Base-by-base conservation (phyloP, 2,113 vertebrate genomes). In the Emydura subglobosa region DNA sequence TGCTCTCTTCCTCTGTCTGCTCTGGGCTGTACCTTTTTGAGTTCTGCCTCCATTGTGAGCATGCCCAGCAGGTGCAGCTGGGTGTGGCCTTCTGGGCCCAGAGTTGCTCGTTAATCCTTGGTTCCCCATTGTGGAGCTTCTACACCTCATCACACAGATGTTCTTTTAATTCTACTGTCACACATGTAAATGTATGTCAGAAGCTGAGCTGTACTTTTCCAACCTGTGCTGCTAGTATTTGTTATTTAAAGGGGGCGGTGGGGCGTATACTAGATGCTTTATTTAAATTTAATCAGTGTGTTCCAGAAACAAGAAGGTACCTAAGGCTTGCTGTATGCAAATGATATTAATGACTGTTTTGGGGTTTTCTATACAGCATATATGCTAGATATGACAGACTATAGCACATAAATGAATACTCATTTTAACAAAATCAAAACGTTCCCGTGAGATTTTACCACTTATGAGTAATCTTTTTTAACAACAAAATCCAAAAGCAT, bases 381-480 rank as follows among this genome's bases (percentile, higher is more conserved):
- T 94, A 49, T 54, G 31, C 79, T 83, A 94, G 86, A 89, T 42
- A 5, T 90, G 78, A 94, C 92, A 74, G 68, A 21, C 17, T 74
- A 42, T 42, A 76, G 42, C 39, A 44, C 39, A 76, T 76, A 94
- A 92, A 39, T 81, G 87, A 96, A 86, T 94, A 47, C 87, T 6
- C 29, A 1, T 88, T 91, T 93, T 88, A 96, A 93, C 79, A 44
- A 91, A 89, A 87, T 86, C 10, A 49, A 74, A 61, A 87, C 47
- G 90, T 47, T 87, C 91, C 94, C 95, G 21, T 49, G 82, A 91
- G 93, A 89, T 94, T 44, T 19, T 95, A 5, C 42, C 10, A 47
- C 1, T 83, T 94, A 72, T 31, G 86, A 86, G 51, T 91, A 92
- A 96, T 93, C 89, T 68, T 87, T 94, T 95, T 96, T 92, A 93